Percentiles rank a stretch among this genome's conserved stretches.
Conservation (phyloP, 2,113 vertebrate genomes). For the Platysteira castanea region DNA sequence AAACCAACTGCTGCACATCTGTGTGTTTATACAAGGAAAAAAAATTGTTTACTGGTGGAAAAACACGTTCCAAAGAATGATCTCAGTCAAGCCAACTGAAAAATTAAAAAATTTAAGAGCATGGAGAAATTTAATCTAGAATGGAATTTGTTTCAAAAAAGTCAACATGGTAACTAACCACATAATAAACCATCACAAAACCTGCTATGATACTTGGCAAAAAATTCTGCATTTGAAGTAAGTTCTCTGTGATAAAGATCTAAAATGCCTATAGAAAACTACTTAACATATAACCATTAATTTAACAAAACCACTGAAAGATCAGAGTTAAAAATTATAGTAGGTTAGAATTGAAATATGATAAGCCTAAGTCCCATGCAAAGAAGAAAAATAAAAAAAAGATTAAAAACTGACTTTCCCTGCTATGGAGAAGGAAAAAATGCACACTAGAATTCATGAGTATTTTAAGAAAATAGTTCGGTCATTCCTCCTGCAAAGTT, state of each 20-base stretch:
- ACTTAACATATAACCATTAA: background rate
- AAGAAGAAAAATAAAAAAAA: background rate
- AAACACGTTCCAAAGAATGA: background rate
- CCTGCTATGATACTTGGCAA: background rate
- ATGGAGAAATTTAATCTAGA: background rate
- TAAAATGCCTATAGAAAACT: background rate
- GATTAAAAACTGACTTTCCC: background rate
- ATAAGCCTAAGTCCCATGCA: background rate
- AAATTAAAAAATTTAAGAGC: background rate
- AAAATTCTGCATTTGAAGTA: background rate
- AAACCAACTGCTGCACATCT: background rate
- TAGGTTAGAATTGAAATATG: background rate
- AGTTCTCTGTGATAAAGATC: background rate
- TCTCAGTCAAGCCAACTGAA: background rate
- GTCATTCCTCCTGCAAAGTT: background rate
- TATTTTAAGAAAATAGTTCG: background rate
- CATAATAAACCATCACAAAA: background rate
- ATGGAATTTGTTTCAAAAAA: background rate
- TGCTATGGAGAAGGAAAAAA: background rate
- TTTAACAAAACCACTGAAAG: background rate
- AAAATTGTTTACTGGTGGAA: background rate
- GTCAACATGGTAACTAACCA: background rate
- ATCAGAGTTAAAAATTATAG: background rate
- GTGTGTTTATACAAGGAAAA: background rate
- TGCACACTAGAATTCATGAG: background rate